Evolutionary conservation across 2,113 vertebrate genomes (phyloP), one percentile per base, ranked within the genome.

Genomic region (Mionectes macconnelli): DNA sequence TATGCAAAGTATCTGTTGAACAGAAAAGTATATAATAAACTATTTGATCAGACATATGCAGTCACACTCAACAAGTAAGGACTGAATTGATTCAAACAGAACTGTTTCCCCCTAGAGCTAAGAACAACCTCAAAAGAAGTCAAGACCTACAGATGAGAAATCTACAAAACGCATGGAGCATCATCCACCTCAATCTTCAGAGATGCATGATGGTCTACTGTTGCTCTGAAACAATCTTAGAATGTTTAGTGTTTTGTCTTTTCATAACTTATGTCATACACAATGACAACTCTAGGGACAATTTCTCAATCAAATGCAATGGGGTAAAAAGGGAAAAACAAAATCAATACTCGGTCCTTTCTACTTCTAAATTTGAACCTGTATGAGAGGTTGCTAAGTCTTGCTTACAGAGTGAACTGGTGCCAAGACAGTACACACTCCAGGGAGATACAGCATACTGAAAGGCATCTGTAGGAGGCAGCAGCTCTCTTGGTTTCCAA

Each of bases 391-490:
- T 96, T 92, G 88, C 90, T 94, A 94, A 93, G 88, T 93, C 95
- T 96, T 95, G 94, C 92, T 96, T 97, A 95, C 90, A 93, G 88
- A 90, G 68, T 64, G 84, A 96, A 95, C 95, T 96, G 95, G 95
- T 96, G 94, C 94, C 88, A 94, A 97, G 95, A 97, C 75, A 93
- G 88, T 95, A 96, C 92, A 96, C 92, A 92, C 45, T 95, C 92
- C 95, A 70, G 79, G 92, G 83, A 96, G 92, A 94, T 82, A 94
- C 95, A 95, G 93, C 95, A 96, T 92, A 95, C 67, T 96, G 94
- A 97, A 80, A 96, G 90, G 68, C 92, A 96, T 96, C 90, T 93
- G 90, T 30, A 97, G 95, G 88, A 96, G 76, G 75, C 83, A 94
- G 95, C 88, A 96, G 95, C 92, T 93, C 83, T 95, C 92, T 93